A percentile compares a stretch with the other conserved stretches of the same genome.
Conservation (phyloP, 2,113 vertebrate genomes). For the Lepus timidus region DNA sequence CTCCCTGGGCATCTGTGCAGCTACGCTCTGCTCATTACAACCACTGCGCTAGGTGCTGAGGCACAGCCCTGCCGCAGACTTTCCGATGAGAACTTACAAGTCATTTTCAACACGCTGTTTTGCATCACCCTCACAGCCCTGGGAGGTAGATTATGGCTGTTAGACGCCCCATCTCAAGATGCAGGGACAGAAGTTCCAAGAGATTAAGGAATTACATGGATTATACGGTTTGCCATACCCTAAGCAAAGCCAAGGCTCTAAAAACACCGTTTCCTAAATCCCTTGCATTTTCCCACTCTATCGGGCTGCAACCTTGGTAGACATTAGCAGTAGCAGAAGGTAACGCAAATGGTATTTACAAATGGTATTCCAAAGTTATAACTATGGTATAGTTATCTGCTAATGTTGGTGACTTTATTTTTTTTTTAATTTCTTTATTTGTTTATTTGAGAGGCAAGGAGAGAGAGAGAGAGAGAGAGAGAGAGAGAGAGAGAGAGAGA, state of each 20-base stretch:
- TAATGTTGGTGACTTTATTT: neutral
- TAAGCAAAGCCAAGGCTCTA: neutral
- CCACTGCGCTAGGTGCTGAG: accelerated
- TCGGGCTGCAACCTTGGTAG: accelerated
- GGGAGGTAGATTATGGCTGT: no score
- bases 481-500: no score
- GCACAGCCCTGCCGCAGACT: accelerated
- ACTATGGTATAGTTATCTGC: neutral
- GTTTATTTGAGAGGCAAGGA: no score
- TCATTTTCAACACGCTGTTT: accelerated
- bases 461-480: no score
- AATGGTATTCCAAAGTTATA: neutral
- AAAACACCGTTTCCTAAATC: neutral
- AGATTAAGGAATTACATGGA: neutral
- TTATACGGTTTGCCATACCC: no score
- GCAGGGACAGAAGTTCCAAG: neutral
- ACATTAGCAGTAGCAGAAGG: neutral
- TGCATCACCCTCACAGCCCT: neutral
- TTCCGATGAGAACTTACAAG: no score
- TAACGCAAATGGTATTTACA: no score
- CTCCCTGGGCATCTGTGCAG: no score
- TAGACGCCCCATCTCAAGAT: no score
- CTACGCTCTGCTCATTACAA: accelerated
- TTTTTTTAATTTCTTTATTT: no score
- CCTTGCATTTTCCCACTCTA: accelerated